Base-by-base conservation (phyloP, 2,888 invertebrate genomes). In the Drosophila buzzatii region DNA sequence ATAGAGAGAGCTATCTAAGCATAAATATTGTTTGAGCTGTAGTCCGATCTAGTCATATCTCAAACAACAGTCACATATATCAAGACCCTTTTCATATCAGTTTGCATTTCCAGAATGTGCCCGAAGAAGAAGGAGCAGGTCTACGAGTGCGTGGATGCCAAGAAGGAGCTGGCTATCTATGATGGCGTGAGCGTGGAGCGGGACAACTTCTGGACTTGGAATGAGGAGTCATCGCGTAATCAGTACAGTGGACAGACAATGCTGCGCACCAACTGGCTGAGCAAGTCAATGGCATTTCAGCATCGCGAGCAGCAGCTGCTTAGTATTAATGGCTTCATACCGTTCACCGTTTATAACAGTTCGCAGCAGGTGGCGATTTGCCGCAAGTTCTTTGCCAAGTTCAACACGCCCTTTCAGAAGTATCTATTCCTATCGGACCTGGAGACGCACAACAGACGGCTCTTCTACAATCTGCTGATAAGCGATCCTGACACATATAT, bases 281-380 rank as follows among this genome's bases (percentile, higher is more conserved):
- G 72, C 57, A 77, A 89, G 23, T 59, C 68, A 2, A 3, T 42
- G 4, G 70, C 65, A 0, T 86, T 71, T 16, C 51, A 69, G 0
- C 61, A 71, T 37, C 63, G 53, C 4, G 90, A 86, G n/a, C 65
- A 90, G 0, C 82, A 81, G 1, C 1, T 76, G 41, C 57, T 70
- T 1, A 55, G 56, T 45, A 67, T 86, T 5, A 62, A 81, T 16
- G 86, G 86, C 0, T 8, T 76, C 7, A 3, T 89, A 3, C 86
- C 86, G 0, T 10, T 23, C 7, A 64, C 58, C 0, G 69, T 74
- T 1, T 18, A 31, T 0, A 72, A 51, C 8, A 10, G 73, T 3
- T 64, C 79, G 0, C 41, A 59, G 18, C 85, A 90, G 57, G 10
- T 86, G 27, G 10, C 31, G 10, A 31, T 8, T 1, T 71, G 68